A percentile compares a stretch with the other conserved stretches of the same genome.
Conservation (phyloP, 2,113 vertebrate species). For the Vanacampus margaritifer region DNA sequence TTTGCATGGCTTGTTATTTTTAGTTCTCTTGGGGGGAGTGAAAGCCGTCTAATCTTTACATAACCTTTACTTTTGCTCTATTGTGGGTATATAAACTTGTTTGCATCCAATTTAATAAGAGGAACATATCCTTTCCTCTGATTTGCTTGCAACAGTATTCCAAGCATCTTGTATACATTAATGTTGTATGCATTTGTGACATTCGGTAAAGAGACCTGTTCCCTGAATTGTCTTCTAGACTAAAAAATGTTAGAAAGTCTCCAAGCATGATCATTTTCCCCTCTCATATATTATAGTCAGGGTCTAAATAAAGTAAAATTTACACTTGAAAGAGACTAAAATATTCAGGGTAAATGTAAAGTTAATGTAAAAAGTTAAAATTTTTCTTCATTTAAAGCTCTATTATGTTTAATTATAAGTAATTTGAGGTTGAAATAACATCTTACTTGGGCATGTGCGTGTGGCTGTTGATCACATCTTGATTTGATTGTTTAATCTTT, state of each 20-base stretch:
- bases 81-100: slow-evolving; percentile 14
- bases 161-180: background rate
- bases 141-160: background rate
- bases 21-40: slow-evolving; percentile 14
- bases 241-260: background rate
- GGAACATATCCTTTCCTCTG: background rate
- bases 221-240: background rate
- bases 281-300: background rate
- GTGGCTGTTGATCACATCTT: too few relatives aligned
- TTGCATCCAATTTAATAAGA: background rate
- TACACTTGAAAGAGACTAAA: too few relatives aligned
- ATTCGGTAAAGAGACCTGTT: background rate
- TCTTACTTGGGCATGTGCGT: background rate
- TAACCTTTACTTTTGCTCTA: slow-evolving; percentile 40
- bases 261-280: background rate
- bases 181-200: background rate
- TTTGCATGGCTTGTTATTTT: slow-evolving; percentile 21
- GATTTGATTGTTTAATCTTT: background rate
- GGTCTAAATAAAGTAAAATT: too few relatives aligned
- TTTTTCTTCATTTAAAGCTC: too few relatives aligned
- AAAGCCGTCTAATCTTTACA: slow-evolving; percentile 31
- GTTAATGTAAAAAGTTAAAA: too few relatives aligned
- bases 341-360: too few relatives aligned
- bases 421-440: background rate
- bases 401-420: background rate